These are phyloP conservation scores for Cyphomyrmex costatus DNA, from an alignment of 1,140 invertebrate genomes.

Conservation along the genomic window DNA sequence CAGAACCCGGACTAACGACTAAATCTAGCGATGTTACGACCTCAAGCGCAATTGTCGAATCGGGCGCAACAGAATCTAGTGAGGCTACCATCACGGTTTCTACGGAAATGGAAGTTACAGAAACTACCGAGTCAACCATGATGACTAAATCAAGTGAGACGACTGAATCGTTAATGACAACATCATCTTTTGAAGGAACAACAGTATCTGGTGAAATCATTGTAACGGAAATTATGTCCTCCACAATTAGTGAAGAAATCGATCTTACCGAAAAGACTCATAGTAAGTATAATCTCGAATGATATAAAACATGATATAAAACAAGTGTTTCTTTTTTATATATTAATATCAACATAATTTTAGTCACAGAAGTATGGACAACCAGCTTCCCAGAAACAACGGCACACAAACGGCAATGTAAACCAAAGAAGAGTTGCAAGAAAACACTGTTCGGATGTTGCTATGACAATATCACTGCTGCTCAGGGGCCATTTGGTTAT, in stretches of 20 bases:
- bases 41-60: constrained; percentile 61
- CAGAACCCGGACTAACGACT: constrained; percentile 65
- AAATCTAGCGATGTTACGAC: constrained; percentile 65
- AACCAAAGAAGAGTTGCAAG: constrained; percentile 89
- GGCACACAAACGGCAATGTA: constrained; percentile 89
- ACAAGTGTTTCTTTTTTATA: not conserved
- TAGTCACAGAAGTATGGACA: constrained; percentile 82
- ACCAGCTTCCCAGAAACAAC: constrained; percentile 83
- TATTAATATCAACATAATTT: constrained; percentile 31
- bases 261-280: constrained; percentile 78
- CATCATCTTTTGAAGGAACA: constrained; percentile 66
- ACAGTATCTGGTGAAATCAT: constrained; percentile 74
- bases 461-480: constrained; percentile 93
- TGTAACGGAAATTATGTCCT: constrained; percentile 73
- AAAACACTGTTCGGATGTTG: constrained; percentile 95
- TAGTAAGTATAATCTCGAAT: constrained; percentile 63
- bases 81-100: not conserved
- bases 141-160: constrained; percentile 70
- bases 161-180: constrained; percentile 64
- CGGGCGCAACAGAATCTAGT: constrained; percentile 48
- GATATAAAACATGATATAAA: not conserved
- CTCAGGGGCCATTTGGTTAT: constrained; percentile 94
- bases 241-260: constrained; percentile 67
- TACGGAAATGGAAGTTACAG: constrained; percentile 42
- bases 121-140: constrained; percentile 23